Conservation (phyloP, 2,888 invertebrate genomes). For the Caenorhabditis japonica region DNA sequence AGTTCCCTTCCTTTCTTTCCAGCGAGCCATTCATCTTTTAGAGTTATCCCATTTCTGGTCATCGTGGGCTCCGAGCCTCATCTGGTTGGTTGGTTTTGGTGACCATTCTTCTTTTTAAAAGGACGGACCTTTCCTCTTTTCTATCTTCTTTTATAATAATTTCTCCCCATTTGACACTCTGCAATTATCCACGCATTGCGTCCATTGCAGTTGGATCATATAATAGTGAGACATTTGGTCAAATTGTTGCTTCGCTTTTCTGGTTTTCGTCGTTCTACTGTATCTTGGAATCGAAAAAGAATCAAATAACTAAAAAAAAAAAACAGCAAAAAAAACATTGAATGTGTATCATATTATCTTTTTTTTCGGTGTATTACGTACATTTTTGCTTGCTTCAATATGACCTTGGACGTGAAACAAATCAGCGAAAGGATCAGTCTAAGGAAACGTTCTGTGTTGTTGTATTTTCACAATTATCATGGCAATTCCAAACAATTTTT, state of each 20-base stretch:
- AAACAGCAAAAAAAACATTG: not conserved
- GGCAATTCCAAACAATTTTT: no score
- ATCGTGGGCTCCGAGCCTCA: conserved; percentile 2
- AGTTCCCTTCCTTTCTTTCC: not conserved
- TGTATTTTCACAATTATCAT: no score
- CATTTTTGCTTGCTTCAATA: not conserved
- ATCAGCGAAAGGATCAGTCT: conserved; percentile 6
- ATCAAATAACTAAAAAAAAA: conserved; percentile 16
- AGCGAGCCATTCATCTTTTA: not conserved
- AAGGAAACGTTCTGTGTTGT: not conserved
- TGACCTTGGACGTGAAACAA: conserved; percentile 17
- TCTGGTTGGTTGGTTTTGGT: conserved; percentile 33
- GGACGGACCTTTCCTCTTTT: conserved; percentile 1
- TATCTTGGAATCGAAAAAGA: no score
- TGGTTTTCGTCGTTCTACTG: no score
- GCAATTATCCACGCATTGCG: no score
- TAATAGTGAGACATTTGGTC: conserved; percentile 52
- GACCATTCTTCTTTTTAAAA: conserved; percentile 20
- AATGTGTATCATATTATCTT: conserved; percentile 18
- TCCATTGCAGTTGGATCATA: conserved; percentile 34
- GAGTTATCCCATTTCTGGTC: conserved; percentile 5
- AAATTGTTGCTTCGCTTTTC: conserved; percentile 25
- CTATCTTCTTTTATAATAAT: conserved; percentile 32
- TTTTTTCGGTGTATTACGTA: not conserved
- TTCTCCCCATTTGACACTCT: conserved; percentile 33